phyloP scores from a whole-genome alignment of 2,797 vertebrate species.

The Poeciliopsis gracilis region DNA sequence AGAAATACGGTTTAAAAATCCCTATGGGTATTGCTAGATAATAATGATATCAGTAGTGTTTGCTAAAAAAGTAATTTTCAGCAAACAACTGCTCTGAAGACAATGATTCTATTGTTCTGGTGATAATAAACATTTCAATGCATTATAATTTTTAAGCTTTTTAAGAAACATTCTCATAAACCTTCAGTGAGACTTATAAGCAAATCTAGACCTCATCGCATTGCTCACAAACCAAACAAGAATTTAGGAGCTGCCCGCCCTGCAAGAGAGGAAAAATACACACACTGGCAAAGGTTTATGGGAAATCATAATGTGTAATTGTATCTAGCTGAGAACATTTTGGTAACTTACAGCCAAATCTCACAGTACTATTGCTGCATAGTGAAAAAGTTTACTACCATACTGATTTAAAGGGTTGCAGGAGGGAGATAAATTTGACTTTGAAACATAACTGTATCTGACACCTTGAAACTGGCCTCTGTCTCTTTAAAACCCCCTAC shows the following conservation, averaged over 20 bases:
- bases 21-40: not conserved
- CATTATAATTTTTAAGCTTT: not conserved
- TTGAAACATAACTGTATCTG: not conserved
- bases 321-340: not conserved
- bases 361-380: not conserved
- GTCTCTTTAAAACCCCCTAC: not conserved
- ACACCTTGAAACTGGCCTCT: not conserved
- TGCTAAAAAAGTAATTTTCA: not conserved
- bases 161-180: not conserved
- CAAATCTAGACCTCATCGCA: not conserved
- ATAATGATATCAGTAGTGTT: not conserved
- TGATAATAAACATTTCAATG: not conserved
- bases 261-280: constrained; percentile 1
- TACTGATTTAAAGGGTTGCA: not conserved
- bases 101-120: not conserved
- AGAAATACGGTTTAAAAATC: not conserved
- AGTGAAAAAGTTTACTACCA: not conserved
- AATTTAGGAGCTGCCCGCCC: not conserved
- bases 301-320: not conserved
- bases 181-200: not conserved
- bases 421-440: not conserved
- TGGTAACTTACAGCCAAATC: not conserved
- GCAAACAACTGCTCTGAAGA: not conserved
- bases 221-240: not conserved
- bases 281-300: not conserved